phyloP scores from a whole-genome alignment of 2,113 vertebrate genomes.

The Hemiprocne comata region DNA sequence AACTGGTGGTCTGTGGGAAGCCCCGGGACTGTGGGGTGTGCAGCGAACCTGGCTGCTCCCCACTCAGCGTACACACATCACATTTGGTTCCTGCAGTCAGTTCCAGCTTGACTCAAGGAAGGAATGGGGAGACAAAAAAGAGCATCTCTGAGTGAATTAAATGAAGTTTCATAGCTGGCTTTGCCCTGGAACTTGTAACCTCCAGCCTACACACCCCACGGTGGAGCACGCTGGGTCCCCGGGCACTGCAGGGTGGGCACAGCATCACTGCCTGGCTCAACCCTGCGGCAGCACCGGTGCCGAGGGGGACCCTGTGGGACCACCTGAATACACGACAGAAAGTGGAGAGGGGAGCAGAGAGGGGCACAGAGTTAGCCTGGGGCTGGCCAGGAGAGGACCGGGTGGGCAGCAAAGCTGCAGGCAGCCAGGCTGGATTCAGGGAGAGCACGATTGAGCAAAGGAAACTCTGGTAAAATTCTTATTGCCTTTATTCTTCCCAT shows the following conservation, averaged over 20 bases:
- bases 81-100: neutral
- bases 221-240: accelerated
- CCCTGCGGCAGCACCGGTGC: neutral
- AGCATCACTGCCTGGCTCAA: neutral
- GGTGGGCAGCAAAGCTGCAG: neutral
- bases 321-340: neutral
- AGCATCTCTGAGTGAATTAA: neutral
- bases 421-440: neutral
- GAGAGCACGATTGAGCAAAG: conserved; percentile 50
- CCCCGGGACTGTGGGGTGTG: accelerated
- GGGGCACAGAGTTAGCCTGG: neutral
- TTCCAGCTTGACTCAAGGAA: neutral
- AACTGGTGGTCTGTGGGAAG: accelerated
- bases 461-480: conserved; percentile 75
- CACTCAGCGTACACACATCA: neutral
- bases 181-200: neutral
- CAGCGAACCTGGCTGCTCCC: accelerated
- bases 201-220: neutral
- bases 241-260: neutral
- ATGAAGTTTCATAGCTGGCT: neutral
- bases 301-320: neutral
- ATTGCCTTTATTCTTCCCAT: conserved; percentile 82
- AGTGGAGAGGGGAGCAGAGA: neutral
- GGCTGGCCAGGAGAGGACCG: neutral
- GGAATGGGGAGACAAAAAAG: no score